Base-by-base conservation (phyloP, 2,113 vertebrate genomes). In the Heptranchias perlo region DNA sequence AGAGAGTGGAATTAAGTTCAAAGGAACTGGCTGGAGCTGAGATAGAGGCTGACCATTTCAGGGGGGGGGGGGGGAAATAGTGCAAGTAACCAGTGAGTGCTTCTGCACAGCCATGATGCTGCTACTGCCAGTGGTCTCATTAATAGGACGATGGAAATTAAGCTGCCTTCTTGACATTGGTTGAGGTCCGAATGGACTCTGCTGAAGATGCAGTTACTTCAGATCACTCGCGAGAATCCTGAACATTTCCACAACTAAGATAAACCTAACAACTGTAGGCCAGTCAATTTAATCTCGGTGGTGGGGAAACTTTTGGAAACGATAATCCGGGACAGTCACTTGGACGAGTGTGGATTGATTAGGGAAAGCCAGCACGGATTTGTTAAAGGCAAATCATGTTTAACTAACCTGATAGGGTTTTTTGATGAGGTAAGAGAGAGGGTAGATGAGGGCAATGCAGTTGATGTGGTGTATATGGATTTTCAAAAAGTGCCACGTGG, bases 1-100 rank as follows among this genome's bases (percentile, higher is more conserved):
- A 58, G 58, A 82, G 73, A 78, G 39, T 84, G 54, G 69, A 25
- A 84, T 93, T 61, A 39, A 93, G 89, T 93, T 93, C 89, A n/a
- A 18, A 62, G n/a, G 35, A 14, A 93, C 61, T 93, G 89, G 16
- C 89, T 23, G 54, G 58, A 0, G 89, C 89, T 62, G 13, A 62
- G 89, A 62, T 16, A 13, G 87, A 16, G 52, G 35, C 58, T n/a
- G 58, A 39, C 4, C 58, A 62, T 21, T 62, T 62, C 6, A 4
- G 87, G 44, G 44, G 35, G 76, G 35, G n/a, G 44, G 16, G 25
- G 89, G 31, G 7, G 21, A 39, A 25, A 93, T 62, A 93, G 58
- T 93, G n/a, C 58, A 62, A 62, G 16, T 44, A 6, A 82, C 0
- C 39, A 44, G 4, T 18, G 89, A 62, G 58, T 61, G 54, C 35